Evolutionary conservation across 2,888 invertebrate genomes (phyloP), one percentile per base, ranked within the genome.

Genomic region (Eupithecia tripunctaria): DNA sequence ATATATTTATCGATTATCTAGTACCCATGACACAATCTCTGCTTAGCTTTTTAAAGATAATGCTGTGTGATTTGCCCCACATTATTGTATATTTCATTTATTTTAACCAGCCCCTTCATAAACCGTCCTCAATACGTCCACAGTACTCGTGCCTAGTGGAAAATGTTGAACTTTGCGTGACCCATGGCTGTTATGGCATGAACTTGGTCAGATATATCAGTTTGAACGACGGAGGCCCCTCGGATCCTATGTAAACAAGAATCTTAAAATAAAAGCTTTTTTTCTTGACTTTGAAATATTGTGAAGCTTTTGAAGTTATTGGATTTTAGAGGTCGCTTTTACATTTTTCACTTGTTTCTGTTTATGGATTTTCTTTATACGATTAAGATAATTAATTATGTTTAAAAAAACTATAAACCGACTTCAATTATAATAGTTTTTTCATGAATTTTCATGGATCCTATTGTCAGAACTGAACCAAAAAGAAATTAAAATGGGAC

Each of bases 161-260:
- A 74, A 75, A 73, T 70, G 76, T 72, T 77, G 78, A 82, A 81
- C 79, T 82, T 82, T 80, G 80, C 80, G 80, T 82, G 81, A 82
- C 81, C 76, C 76, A 76, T 67, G 56, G 41, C 69, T 71, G 76
- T 80, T 80, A 76, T 75, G 68, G 63, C 69, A 70, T 76, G 73
- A 81, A 76, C 74, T 75, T 75, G 71, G 70, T 62, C 68, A 75
- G 72, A 75, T 72, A 67, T 76, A 66, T 75, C 74, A 74, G 73
- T 68, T 70, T 72, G 68, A 75, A 70, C 56, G 75, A 65, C 74
- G 68, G 71, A 43, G 51, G 69, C 62, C 67, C 67, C 72, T 72
- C 74, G 75, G 73, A 38, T 76, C 78, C 78, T 72, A 47, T 75
- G 67, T 70, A 72, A 75, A 72, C 72, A 75, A 15, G 56, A 62